Evolutionary conservation across 2,888 invertebrate species (phyloP).

Genomic region (Orthosia gothica): DNA sequence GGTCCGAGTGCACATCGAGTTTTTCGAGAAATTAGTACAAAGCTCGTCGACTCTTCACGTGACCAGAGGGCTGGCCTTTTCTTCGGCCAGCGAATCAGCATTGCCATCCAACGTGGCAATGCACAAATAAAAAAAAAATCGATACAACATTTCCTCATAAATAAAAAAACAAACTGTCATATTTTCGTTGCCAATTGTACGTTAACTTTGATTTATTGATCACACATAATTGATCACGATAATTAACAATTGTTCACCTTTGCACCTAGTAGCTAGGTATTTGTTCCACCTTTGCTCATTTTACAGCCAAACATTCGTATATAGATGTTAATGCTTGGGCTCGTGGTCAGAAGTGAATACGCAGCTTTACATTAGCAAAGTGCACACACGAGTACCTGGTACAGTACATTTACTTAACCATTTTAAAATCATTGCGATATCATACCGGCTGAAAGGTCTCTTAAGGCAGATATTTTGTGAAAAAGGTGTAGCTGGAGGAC

Average conservation of each 20-base stretch:
- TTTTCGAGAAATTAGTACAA: no score
- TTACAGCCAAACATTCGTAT: background rate
- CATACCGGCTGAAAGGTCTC: background rate
- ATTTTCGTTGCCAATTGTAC: background rate
- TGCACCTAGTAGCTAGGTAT: background rate
- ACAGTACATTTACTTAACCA: background rate
- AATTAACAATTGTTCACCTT: background rate
- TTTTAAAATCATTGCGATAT: background rate
- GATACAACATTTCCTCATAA: no score
- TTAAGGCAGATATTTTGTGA: background rate
- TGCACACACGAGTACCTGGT: background rate
- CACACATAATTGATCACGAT: background rate
- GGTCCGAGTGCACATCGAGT: no score
- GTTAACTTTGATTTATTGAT: background rate
- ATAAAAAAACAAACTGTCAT: no score
- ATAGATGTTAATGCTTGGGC: background rate
- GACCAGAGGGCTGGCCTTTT: no score
- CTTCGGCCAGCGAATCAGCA: no score
- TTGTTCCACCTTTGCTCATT: background rate
- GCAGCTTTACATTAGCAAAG: constrained; percentile 1
- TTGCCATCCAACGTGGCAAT: no score
- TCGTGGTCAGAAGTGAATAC: background rate
- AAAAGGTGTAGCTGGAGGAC: constrained; percentile 5
- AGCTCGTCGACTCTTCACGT: no score
- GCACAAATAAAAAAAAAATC: no score